Evolutionary conservation across 2,797 vertebrate species (phyloP), one percentile per base, ranked within the genome.

Genomic region (Falco biarmicus): DNA sequence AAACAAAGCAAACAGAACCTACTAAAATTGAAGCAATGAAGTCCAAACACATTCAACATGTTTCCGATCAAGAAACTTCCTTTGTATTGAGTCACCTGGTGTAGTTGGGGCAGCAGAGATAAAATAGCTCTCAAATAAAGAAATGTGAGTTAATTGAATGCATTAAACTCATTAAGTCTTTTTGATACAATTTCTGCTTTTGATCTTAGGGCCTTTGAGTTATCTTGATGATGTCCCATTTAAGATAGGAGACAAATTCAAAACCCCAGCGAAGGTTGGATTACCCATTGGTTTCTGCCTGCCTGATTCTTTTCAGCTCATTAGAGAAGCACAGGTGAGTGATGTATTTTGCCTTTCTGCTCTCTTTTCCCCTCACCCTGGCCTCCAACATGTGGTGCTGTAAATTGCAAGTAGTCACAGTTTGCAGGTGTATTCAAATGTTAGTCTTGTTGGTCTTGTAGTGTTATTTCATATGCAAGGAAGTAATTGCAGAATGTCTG

Each of bases 211-310:
- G 96, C 98, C 99, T 97, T 98, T 99, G 98, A 99, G 99, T 98
- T 99, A 99, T 96, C 99, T 99, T 97, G 99, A 99, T 97, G 99
- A 99, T 53, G 99, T 99, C 98, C 99, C 99, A 80, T 99, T 99
- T 98, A 99, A 99, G 98, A 98, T 99, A 97, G 99, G 99, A 93
- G 99, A 99, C 86, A 99, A 99, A 95, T 99, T 99, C 97, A 99
- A 98, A 97, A 99, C 98, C 91, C 99, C 99, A 73, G 98, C 99
- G 25, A 99, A 99, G 98, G 99, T 99, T 96, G 99, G 99, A 90
- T 97, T 99, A 41, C 99, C 99, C 68, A 98, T 99, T 85, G 99
- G 99, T 95, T 99, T 99, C 97, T 99, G 98, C 96, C 93, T 99
- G 78, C 98, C 99, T 53, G 99, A 99, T 96, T 98, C 98, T 94